Percentiles rank a stretch among this genome's conserved stretches.
Evolutionary conservation across 2,797 vertebrate genomes (phyloP).

Genomic region (Pangasius larnaudii): DNA sequence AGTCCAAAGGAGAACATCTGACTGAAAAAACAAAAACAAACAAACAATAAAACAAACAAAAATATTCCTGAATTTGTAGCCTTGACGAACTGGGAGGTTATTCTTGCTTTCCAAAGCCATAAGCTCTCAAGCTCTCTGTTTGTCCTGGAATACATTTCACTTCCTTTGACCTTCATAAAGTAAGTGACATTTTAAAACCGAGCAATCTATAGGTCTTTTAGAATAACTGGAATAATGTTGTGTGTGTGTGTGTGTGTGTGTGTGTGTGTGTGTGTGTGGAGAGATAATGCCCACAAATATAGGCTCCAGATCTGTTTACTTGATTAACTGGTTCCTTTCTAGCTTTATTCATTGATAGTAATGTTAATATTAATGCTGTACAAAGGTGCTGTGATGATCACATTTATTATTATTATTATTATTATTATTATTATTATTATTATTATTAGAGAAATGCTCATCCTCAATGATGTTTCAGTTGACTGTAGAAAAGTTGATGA

Average conservation of each 20-base stretch:
- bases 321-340: neutral
- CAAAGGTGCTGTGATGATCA: neutral
- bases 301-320: neutral
- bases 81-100: conserved; percentile 15
- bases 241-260: conserved; percentile 8
- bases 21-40: conserved; percentile 6
- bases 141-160: conserved; percentile 75
- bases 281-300: neutral
- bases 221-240: neutral
- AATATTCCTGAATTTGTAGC: conserved; percentile 36
- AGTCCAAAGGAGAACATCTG: neutral
- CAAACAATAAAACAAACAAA: neutral
- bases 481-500: neutral
- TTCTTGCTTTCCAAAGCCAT: neutral
- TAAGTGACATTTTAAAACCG: conserved; percentile 65
- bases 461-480: neutral
- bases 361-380: neutral
- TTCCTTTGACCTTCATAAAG: conserved; percentile 77
- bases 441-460: neutral
- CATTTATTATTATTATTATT: neutral
- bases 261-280: neutral
- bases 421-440: neutral
- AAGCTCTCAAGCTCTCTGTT: conserved; percentile 40
- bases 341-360: neutral
- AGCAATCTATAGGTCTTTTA: neutral